A percentile compares a stretch with the other conserved stretches of the same genome.
Evolutionary conservation across 2,888 invertebrate genomes (phyloP).

Genomic region (Adela reaumurella): DNA sequence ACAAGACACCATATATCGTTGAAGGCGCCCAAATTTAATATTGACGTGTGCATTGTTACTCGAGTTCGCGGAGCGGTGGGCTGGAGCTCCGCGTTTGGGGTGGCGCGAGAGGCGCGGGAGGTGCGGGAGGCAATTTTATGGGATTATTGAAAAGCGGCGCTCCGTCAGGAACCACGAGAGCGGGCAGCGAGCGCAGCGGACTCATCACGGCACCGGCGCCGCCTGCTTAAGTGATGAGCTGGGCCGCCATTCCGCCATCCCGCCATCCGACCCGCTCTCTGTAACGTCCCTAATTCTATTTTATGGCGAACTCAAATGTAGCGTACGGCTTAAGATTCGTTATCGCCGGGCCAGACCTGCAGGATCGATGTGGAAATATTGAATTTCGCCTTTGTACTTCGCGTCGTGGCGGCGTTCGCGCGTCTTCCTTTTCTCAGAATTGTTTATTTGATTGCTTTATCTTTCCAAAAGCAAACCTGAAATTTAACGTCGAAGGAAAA

Average conservation of each 20-base stretch:
- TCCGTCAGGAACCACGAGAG: conserved; percentile 13
- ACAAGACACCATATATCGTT: conserved; percentile 41
- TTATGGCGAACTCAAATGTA: conserved; percentile 35
- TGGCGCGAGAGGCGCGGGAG: conserved; percentile 20
- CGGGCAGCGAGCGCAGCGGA: too few species aligned
- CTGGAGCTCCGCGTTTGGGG: conserved; percentile 6
- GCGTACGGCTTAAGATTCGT: not conserved
- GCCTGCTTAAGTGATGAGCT: conserved; percentile 47
- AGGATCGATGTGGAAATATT: too few species aligned
- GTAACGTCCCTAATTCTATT: conserved; percentile 48
- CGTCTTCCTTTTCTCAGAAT: not conserved
- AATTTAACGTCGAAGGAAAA: not conserved
- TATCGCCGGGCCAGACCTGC: not conserved
- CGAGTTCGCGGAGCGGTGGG: not conserved
- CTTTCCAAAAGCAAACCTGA: not conserved
- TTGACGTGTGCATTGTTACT: conserved; percentile 33
- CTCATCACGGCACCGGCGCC: conserved; percentile 16
- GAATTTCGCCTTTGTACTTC: too few species aligned
- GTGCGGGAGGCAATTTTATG: conserved; percentile 35
- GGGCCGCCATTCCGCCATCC: conserved; percentile 19
- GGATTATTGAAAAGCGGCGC: conserved; percentile 43
- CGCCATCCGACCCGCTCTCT: conserved; percentile 22
- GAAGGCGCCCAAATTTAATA: conserved; percentile 34
- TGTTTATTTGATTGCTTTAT: not conserved
- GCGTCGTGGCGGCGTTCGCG: too few species aligned